Evolutionary conservation across 2,888 invertebrate species (phyloP), one percentile per base, ranked within the genome.

Genomic region (Macrosoma leucophasiata): DNA sequence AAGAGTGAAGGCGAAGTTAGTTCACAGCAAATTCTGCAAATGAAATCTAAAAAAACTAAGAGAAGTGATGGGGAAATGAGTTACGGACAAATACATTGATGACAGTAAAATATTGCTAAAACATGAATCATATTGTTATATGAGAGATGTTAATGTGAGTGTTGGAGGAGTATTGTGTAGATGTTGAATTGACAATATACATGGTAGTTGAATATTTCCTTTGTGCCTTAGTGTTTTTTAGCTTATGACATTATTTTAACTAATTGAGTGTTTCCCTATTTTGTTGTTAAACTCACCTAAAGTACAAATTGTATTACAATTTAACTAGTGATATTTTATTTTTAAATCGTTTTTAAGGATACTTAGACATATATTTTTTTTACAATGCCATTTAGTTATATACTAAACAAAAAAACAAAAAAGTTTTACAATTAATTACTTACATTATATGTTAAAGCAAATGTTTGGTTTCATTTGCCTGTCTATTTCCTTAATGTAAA

Each of bases 1-100:
- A 64, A 55, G 33, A 81, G 81, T 45, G 77, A 81, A 44, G 81
- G 81, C 1, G 79, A 81, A 55, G 39, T 71, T 27, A 79, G 73
- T 55, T 45, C 62, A 30, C 59, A 59, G 25, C 62, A 62, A 36
- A 46, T 38, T 8, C 27, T 39, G 9, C 60, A 42, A 29, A 61
- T 48, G 33, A 58, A 50, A 31, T 41, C 45, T 11, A 52, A 43
- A 15, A 59, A 43, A 41, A 43, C 39, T 24, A 56, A 47, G 41
- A 70, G 58, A 40, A 65, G 64, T 39, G 62, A 56, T 19, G 77
- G 78, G 13, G 76, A 78, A 64, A 48, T 73, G 29, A 75, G 75
- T 50, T 32, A 51, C 18, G 47, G 50, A 25, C 45, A 42, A 20
- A 11, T 39, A 13, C 27, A 12, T 12, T 32, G 15, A 33, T 14